Conservation (phyloP, 2,888 invertebrate species). For the Dryococelus australis region DNA sequence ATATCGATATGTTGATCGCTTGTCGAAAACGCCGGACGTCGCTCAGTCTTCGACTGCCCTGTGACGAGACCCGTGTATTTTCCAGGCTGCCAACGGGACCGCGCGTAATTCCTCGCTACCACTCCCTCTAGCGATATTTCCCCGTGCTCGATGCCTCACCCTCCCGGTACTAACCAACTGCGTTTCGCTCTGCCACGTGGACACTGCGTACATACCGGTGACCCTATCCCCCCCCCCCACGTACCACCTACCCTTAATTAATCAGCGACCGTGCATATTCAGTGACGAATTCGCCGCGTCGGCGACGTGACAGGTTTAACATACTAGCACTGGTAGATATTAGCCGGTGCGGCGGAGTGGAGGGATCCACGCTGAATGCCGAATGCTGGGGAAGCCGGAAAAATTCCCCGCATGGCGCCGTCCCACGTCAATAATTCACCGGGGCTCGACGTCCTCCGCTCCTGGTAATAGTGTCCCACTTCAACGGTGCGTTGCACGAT, state of each 20-base stretch:
- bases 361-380: not conserved
- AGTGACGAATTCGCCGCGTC: not conserved
- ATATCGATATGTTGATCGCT: no score
- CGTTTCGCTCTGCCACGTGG: not conserved
- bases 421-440: no score
- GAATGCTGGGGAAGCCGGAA: no score
- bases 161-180: not conserved
- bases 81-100: not conserved
- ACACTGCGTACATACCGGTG: not conserved
- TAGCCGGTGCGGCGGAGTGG: not conserved
- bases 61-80: not conserved
- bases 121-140: not conserved
- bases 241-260: not conserved
- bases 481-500: no score
- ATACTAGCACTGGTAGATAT: not conserved
- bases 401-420: no score
- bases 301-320: not conserved
- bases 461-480: no score
- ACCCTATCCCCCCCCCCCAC: not conserved
- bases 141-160: not conserved
- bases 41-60: no score
- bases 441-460: no score
- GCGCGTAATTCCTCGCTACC: not conserved
- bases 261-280: constrained; percentile 3
- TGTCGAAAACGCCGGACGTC: no score